These are phyloP conservation scores for Heteronetta atricapilla DNA, from an alignment of 2,113 vertebrate genomes.

Conservation along the genomic window DNA sequence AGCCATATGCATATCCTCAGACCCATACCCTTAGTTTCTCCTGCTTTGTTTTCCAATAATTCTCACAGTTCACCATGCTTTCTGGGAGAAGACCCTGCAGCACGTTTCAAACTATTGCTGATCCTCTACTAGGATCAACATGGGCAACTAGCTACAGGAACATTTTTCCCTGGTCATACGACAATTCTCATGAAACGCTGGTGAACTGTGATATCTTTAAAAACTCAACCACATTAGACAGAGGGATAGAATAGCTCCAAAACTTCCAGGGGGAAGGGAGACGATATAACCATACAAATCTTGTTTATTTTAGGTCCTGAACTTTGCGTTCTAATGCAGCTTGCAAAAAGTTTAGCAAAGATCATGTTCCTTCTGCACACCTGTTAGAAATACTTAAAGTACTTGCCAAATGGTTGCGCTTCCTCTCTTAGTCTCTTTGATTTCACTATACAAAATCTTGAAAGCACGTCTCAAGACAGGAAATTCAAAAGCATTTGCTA, in stretches of 20 bases:
- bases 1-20: neutral
- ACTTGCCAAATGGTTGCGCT: neutral
- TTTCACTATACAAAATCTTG: neutral
- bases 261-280: neutral
- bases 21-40: neutral
- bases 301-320: neutral
- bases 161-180: neutral
- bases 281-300: neutral
- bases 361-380: neutral
- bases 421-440: neutral
- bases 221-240: neutral
- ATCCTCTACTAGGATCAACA: neutral
- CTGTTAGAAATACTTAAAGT: neutral
- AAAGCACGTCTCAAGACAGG: neutral
- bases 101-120: neutral
- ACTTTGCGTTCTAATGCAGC: neutral
- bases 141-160: neutral
- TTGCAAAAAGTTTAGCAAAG: neutral
- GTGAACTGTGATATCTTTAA: neutral
- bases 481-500: neutral
- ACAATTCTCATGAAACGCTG: fast-evolving
- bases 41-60: neutral
- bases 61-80: neutral
- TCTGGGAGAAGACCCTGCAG: neutral
- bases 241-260: neutral